phyloP scores from a whole-genome alignment of 2,888 invertebrate genomes.

The Drosophila stalkeri region DNA sequence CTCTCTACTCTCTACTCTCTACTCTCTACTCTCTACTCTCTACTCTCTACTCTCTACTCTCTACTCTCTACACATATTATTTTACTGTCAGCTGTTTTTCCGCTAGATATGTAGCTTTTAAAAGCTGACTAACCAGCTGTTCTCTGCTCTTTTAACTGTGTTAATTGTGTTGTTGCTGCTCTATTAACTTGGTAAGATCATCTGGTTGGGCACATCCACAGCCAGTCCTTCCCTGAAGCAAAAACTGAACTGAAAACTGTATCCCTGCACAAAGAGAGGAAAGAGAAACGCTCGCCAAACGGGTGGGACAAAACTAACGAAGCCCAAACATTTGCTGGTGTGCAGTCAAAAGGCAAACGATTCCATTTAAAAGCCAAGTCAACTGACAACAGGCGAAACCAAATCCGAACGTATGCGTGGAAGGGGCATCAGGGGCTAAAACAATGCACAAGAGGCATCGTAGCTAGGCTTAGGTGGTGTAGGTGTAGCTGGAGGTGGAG shows the following conservation, averaged over 20 bases:
- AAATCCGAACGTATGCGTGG: slow-evolving; percentile 2
- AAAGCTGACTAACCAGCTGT: slow-evolving; percentile 4
- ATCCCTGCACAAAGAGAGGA: slow-evolving; percentile 8
- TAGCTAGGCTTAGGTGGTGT: slow-evolving; percentile 3
- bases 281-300: slow-evolving; percentile 26
- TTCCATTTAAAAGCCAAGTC: slow-evolving; percentile 76
- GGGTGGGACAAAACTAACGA: slow-evolving; percentile 68
- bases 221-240: background rate
- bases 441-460: slow-evolving; percentile 26
- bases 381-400: slow-evolving; percentile 58
- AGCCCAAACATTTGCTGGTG: slow-evolving; percentile 74
- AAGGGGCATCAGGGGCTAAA: slow-evolving; percentile 26
- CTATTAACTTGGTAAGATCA: slow-evolving; percentile 54
- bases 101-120: slow-evolving; percentile 5
- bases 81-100: background rate
- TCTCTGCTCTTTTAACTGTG: slow-evolving; percentile 36
- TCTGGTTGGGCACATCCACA: slow-evolving; percentile 11
- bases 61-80: background rate
- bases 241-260: slow-evolving; percentile 14
- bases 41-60: background rate
- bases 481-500: background rate
- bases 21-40: background rate
- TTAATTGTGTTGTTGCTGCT: slow-evolving; percentile 58
- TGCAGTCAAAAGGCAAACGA: slow-evolving; percentile 76
- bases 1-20: background rate